Evolutionary conservation across 2,888 invertebrate genomes (phyloP), one percentile per base, ranked within the genome.

Genomic region (Diplazon laetatorius): DNA sequence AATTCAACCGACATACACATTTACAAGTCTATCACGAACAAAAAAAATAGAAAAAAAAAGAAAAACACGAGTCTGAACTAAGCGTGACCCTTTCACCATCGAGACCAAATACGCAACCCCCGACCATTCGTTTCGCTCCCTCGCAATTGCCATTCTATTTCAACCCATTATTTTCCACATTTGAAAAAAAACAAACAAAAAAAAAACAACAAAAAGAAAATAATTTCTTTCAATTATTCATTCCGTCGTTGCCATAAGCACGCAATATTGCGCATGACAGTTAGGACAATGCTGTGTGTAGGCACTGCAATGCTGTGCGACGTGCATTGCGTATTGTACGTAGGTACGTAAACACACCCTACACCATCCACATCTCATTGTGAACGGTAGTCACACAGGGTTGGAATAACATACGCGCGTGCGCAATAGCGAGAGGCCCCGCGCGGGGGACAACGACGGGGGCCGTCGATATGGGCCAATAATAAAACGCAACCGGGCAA

Each of bases 261-360:
- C 68, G 5, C 16, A 37, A 30, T 42, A 68, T 70, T 60, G 63
- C 52, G 52, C 71, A 55, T 42, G 52, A 50, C 18, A 63, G 71
- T 39, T 50, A 10, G 68, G 71, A 72, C 71, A 72, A 72, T 72
- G 71, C n/a, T n/a, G 71, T 35, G 71, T 72, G 71, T 72, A 72
- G 71, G 71, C 71, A 52, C 52, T 9, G 39, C 8, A 9, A 37
- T 52, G 18, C 22, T 22, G 48, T 62, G 55, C 55, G 52, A 42
- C 71, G 59, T 72, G 30, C 30, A 72, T 63, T 72, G 55, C 71
- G 62, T 72, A 72, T 44, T 55, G 48, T 35, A 48, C 59, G 59
- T 70, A 37, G 48, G 39, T 60, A 60, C 30, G 14, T n/a, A 42
- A n/a, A n/a, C n/a, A n/a, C n/a, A n/a, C n/a, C n/a, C n/a, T n/a